Percentiles rank a stretch among this genome's conserved stretches.
Evolutionary conservation across 1,140 invertebrate species (phyloP).

Genomic region (Hylyphantes graminicola): DNA sequence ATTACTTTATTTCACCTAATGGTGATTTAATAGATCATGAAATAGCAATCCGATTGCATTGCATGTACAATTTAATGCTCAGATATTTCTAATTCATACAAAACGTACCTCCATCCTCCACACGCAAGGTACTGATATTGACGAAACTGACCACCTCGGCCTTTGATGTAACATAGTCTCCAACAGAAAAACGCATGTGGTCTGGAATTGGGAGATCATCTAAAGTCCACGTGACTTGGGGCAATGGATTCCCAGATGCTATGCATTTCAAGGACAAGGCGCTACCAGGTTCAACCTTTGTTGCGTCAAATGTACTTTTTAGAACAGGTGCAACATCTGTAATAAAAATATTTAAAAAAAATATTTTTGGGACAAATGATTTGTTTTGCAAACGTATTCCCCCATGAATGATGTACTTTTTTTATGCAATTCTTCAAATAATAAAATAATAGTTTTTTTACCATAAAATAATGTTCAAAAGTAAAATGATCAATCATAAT

Average conservation of each 20-base stretch:
- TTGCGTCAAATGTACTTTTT: conserved; percentile 83
- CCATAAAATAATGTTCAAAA: no score
- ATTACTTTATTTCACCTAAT: no score
- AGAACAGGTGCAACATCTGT: conserved; percentile 85
- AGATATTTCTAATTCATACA: no score
- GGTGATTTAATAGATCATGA: no score
- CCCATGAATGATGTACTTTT: no score
- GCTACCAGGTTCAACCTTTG: conserved; percentile 83
- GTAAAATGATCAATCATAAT: no score
- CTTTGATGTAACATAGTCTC: conserved; percentile 62
- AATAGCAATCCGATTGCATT: no score
- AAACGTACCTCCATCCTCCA: conserved; percentile 62
- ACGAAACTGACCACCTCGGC: conserved; percentile 67
- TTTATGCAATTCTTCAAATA: no score
- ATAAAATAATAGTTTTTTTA: no score
- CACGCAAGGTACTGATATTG: conserved; percentile 67
- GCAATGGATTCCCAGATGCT: conserved; percentile 62
- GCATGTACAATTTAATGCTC: no score
- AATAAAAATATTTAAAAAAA: no score
- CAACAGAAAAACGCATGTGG: conserved; percentile 62
- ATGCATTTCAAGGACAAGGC: conserved; percentile 68
- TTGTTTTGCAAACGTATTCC: no score
- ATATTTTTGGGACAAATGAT: neutral
- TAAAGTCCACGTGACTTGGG: conserved; percentile 63
- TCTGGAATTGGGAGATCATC: conserved; percentile 62